These are phyloP conservation scores for Colostygia pectinataria DNA, from an alignment of 2,888 invertebrate genomes.

Conservation along the genomic window DNA sequence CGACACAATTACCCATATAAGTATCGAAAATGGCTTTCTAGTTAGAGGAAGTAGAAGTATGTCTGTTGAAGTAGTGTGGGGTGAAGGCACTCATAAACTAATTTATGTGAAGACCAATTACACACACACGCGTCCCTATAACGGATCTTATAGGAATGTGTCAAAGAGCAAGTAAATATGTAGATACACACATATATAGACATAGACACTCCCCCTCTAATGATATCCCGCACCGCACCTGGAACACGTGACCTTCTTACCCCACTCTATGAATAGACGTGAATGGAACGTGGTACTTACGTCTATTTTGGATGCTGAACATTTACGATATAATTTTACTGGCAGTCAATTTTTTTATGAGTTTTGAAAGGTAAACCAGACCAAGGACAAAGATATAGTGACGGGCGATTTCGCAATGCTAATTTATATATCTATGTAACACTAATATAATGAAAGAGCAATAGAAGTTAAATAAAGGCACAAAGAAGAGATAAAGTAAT, in stretches of 20 bases:
- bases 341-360: conserved; percentile 21
- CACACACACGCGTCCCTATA: conserved; percentile 9
- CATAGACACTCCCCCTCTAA: conserved; percentile 3
- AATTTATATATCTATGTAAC: conserved; percentile 4
- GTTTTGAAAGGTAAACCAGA: conserved; percentile 14
- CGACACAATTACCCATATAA: too few relatives aligned
- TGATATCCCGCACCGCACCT: conserved; percentile 9
- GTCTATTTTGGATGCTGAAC: conserved; percentile 28
- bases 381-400: conserved; percentile 4
- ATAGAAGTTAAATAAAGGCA: background rate
- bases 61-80: background rate
- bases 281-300: conserved; percentile 21
- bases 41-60: background rate
- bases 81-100: background rate
- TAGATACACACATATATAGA: background rate
- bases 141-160: background rate
- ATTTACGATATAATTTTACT: conserved; percentile 32
- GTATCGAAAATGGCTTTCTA: too few relatives aligned
- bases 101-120: background rate
- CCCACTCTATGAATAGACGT: conserved; percentile 24
- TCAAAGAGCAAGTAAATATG: background rate
- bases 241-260: conserved; percentile 20
- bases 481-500: background rate
- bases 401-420: conserved; percentile 1
- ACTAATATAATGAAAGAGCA: conserved; percentile 2